Percentiles rank a stretch among this genome's conserved stretches.
Evolutionary conservation across 2,888 invertebrate species (phyloP).

Genomic region (Trisateles emortualis): DNA sequence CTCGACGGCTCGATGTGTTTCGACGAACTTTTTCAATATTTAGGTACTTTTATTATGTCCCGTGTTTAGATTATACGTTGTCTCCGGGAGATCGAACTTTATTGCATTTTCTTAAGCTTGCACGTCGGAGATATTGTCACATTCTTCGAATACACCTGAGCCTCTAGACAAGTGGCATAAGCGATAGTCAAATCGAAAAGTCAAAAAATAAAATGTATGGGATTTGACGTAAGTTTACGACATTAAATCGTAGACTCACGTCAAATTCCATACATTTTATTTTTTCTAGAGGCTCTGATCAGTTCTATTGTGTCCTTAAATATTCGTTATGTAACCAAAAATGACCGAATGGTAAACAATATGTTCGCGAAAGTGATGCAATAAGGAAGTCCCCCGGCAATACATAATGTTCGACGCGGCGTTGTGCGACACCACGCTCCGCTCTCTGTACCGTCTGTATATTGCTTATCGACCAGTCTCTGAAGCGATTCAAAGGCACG

Average conservation of each 20-base stretch:
- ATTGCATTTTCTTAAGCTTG: not conserved
- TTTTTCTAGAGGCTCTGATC: too few species aligned
- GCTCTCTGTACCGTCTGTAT: not conserved
- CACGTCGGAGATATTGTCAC: not conserved
- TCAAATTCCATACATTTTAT: too few species aligned
- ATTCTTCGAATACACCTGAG: not conserved
- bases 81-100: slow-evolving; percentile 5
- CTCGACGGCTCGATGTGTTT: slow-evolving; percentile 18
- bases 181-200: too few species aligned
- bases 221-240: too few species aligned
- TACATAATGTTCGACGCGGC: not conserved
- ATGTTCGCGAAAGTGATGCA: too few species aligned
- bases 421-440: not conserved
- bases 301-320: too few species aligned
- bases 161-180: too few species aligned
- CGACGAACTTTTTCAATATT: slow-evolving; percentile 34
- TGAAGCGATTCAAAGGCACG: not conserved
- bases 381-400: not conserved
- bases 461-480: not conserved
- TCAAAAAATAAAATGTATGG: too few species aligned
- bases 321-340: too few species aligned
- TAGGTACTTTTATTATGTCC: slow-evolving; percentile 21
- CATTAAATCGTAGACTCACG: too few species aligned
- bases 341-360: too few species aligned
- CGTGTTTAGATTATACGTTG: slow-evolving; percentile 4